phyloP scores from a whole-genome alignment of 2,113 vertebrate genomes.

The Leucosticte australis region DNA sequence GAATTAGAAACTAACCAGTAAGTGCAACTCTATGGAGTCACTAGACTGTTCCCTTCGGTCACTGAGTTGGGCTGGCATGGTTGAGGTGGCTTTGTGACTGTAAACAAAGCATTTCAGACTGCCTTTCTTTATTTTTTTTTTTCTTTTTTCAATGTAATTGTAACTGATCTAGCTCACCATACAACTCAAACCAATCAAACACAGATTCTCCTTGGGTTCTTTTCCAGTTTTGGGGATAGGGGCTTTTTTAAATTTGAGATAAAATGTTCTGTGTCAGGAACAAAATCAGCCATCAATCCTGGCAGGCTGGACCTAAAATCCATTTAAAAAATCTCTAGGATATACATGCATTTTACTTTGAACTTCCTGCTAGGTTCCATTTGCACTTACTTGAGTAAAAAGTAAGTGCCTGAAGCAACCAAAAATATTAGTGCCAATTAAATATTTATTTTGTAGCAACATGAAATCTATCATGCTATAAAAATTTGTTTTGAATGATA shows the following conservation, averaged over 20 bases:
- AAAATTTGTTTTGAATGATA: constrained; percentile 12
- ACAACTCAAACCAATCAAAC: not conserved
- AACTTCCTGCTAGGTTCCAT: not conserved
- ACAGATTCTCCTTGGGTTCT: not conserved
- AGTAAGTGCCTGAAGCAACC: not conserved
- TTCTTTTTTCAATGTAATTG: not conserved
- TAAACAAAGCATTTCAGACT: not conserved
- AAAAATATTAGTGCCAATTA: not conserved
- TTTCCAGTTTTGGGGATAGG: not conserved
- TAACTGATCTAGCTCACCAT: not conserved
- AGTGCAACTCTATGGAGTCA: not conserved
- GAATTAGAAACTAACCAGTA: not conserved
- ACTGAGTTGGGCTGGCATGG: not conserved
- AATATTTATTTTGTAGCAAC: constrained; percentile 44
- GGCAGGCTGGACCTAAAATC: not conserved
- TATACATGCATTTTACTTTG: not conserved
- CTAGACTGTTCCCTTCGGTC: not conserved
- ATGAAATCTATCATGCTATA: not conserved
- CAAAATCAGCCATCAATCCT: not conserved
- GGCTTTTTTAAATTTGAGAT: not conserved
- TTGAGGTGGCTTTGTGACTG: not conserved
- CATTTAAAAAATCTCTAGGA: not conserved
- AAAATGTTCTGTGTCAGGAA: not conserved
- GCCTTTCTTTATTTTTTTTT: not conserved
- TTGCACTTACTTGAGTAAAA: constrained; percentile 28